Evolutionary conservation across 2,113 vertebrate genomes (phyloP).

Genomic region (Nansenia antarctica): DNA sequence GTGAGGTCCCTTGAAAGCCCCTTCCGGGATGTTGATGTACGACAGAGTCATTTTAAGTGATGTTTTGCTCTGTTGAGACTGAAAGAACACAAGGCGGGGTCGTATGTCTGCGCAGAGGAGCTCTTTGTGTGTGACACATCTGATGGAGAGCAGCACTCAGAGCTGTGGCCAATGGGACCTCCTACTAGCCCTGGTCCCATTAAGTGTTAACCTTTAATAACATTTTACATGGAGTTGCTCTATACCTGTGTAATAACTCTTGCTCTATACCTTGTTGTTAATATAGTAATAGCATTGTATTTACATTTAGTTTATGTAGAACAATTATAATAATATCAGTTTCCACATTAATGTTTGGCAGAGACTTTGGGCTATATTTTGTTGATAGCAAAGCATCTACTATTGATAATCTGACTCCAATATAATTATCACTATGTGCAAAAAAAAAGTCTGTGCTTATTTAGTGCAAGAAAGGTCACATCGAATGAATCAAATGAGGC

Average conservation of each 20-base stretch:
- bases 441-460: too few species aligned
- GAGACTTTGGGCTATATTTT: too few species aligned
- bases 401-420: too few species aligned
- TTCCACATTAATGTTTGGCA: too few species aligned
- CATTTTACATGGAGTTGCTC: neutral
- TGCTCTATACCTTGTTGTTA: too few species aligned
- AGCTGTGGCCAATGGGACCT: conserved; percentile 21
- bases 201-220: too few species aligned
- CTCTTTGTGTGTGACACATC: conserved; percentile 39
- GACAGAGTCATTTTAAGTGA: conserved; percentile 64
- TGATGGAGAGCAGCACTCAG: conserved; percentile 52
- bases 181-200: conserved; percentile 17
- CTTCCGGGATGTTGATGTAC: conserved; percentile 57
- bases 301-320: too few species aligned
- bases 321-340: too few species aligned
- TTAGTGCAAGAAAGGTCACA: too few species aligned
- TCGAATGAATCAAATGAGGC: too few species aligned
- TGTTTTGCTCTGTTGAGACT: conserved; percentile 58
- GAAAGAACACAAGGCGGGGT: conserved; percentile 29
- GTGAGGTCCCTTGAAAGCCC: conserved; percentile 55
- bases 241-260: neutral
- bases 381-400: too few species aligned
- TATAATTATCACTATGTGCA: too few species aligned
- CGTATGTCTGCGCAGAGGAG: conserved; percentile 47
- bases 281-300: neutral